Evolutionary conservation across 2,888 invertebrate species (phyloP).

Genomic region (Cryptus armator): DNA sequence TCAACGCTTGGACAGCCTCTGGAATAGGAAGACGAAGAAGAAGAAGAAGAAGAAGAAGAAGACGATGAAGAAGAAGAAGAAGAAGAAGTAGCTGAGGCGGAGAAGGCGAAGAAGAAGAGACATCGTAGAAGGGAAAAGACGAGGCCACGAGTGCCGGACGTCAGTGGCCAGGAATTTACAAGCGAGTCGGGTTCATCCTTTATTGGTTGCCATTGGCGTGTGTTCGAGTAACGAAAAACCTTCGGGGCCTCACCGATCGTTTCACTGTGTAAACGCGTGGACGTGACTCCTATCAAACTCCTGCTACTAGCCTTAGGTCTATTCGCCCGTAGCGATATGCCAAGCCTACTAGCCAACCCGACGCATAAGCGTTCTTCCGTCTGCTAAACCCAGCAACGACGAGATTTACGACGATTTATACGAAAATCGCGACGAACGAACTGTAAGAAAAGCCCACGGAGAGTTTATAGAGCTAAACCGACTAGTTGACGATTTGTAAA

Average conservation of each 20-base stretch:
- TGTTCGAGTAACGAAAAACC: constrained; percentile 33
- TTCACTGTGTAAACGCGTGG: constrained; percentile 44
- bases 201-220: constrained; percentile 35
- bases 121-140: constrained; percentile 36
- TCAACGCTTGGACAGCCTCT: constrained; percentile 60
- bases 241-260: constrained; percentile 19
- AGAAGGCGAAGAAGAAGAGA: constrained; percentile 10
- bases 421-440: not conserved
- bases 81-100: constrained; percentile 31
- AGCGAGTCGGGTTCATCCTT: constrained; percentile 39
- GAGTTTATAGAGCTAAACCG: not conserved
- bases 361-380: not conserved
- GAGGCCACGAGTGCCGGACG: constrained; percentile 57
- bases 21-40: constrained; percentile 58
- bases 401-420: constrained; percentile 2
- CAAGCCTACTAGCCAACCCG: not conserved
- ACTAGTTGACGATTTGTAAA: not conserved
- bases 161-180: constrained; percentile 56
- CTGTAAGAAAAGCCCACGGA: not conserved
- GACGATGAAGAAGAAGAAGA: constrained; percentile 32
- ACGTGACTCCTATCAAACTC: constrained; percentile 23
- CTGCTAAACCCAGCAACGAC: not conserved
- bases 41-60: constrained; percentile 28
- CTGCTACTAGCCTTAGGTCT: not conserved
- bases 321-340: not conserved